Percentiles rank a stretch among this genome's conserved stretches.
phyloP scores from a whole-genome alignment of 2,888 invertebrate species.

The Mycogona germanica region DNA sequence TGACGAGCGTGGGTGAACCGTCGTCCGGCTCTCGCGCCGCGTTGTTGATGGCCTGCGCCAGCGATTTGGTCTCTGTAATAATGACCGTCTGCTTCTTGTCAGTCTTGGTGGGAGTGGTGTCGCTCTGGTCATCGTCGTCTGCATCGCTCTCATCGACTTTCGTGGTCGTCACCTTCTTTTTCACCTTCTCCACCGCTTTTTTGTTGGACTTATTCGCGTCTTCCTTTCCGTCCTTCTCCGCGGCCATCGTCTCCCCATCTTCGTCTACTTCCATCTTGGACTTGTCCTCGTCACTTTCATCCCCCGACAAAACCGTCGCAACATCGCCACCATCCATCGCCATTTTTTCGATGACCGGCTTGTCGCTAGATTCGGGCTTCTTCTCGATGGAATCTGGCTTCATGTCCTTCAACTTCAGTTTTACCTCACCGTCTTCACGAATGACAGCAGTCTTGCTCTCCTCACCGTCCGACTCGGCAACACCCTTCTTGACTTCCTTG shows the following conservation, averaged over 20 bases:
- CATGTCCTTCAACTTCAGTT: too few relatives aligned
- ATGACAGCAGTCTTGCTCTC: conserved; percentile 13
- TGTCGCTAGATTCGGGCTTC: too few relatives aligned
- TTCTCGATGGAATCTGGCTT: neutral
- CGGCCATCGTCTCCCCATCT: neutral
- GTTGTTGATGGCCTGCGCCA: conserved; percentile 22
- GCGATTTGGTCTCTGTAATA: conserved; percentile 50
- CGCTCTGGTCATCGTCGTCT: conserved; percentile 24
- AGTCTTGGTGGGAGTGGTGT: neutral
- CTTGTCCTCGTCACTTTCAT: neutral
- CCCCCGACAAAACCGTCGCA: neutral
- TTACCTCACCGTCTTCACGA: conserved; percentile 3
- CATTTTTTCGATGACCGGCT: neutral
- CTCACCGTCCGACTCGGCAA: conserved; percentile 13
- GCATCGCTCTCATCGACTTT: conserved; percentile 24
- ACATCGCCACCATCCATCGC: neutral
- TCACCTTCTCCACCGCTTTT: conserved; percentile 19
- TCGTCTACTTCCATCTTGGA: neutral
- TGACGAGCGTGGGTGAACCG: conserved; percentile 58
- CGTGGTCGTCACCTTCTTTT: conserved; percentile 19
- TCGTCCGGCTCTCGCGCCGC: conserved; percentile 22
- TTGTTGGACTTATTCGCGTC: neutral
- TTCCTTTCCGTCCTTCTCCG: neutral
- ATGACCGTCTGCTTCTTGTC: conserved; percentile 40
- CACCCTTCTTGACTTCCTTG: neutral